Base-by-base conservation (phyloP, 2,888 invertebrate genomes). In the Polyommatus iphigenia region DNA sequence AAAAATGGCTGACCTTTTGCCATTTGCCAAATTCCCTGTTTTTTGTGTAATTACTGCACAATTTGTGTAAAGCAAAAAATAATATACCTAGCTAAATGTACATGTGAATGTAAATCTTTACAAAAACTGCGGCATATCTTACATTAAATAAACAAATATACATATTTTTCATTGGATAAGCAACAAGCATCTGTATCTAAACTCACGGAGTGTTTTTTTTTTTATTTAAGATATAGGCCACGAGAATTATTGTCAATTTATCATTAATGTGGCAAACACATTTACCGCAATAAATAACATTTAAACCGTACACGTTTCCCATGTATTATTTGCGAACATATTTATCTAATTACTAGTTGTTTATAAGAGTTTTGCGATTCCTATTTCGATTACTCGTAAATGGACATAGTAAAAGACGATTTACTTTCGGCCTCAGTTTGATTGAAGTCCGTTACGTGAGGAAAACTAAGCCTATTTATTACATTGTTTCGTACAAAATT, bases 361-460 rank as follows among this genome's bases (percentile, higher is more conserved):
- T 46, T n/a, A 46, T 72, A 24, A 24, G 46, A 73, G 41, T 46
- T 46, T 5, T 20, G 20, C 73, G 50, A 73, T 15, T 73, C 24
- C 50, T 50, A 29, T 73, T 50, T 50, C 73, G 20, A 50, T 73
- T 46, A n/a, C 6, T 46, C 73, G 73, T 50, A 73, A 73, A 73
- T 73, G 46, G 73, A n/a, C 73, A 46, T 73, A 50, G 73, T 73
- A 73, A 73, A 73, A 62, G 46, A 50, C 73, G 73, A 73, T 73
- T 73, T 50, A 50, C 73, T 73, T 73, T 73, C 73, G 73, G 73
- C 73, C 73, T 73, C 46, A 13, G 73, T 73, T 73, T 73, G 73
- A 73, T 73, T 73, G 41, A 46, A 46, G 73, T 46, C 46, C 73
- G 46, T 50, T 73, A 20, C 15, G 41, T 15, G 73, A 20, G 46